A percentile compares a stretch with the other conserved stretches of the same genome.
These are phyloP conservation scores for Strigamia crassipes DNA, from an alignment of 2,888 invertebrate genomes.

Conservation along the genomic window DNA sequence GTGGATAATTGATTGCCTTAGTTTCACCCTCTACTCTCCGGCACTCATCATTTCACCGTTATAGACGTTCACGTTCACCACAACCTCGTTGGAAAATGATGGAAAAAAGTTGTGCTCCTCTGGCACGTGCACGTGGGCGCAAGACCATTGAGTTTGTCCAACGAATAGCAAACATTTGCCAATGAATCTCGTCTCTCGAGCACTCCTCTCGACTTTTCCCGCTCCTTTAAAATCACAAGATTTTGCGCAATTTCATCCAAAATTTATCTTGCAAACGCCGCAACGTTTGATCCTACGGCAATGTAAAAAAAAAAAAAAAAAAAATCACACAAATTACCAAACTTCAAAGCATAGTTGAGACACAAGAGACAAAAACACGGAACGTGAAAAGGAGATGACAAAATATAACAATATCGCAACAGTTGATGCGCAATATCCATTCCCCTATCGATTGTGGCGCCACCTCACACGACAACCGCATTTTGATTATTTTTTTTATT, in stretches of 20 bases:
- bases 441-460: too few species aligned
- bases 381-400: too few species aligned
- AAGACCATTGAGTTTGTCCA: conserved; percentile 6
- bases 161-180: conserved; percentile 14
- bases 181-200: neutral
- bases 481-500: too few species aligned
- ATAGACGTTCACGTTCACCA: conserved; percentile 5
- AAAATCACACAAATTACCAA: too few species aligned
- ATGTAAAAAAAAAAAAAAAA: too few species aligned
- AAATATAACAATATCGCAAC: too few species aligned
- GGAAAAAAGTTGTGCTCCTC: conserved; percentile 9
- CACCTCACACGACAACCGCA: too few species aligned
- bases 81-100: conserved; percentile 5
- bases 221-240: neutral
- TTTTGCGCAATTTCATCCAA: neutral
- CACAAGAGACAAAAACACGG: too few species aligned
- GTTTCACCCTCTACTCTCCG: conserved; percentile 4
- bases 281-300: too few species aligned
- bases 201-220: neutral
- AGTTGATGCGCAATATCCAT: too few species aligned
- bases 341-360: too few species aligned
- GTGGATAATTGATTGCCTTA: conserved; percentile 21
- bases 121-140: conserved; percentile 6
- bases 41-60: conserved; percentile 21
- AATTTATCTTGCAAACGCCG: too few species aligned